Evolutionary conservation across 2,797 vertebrate genomes (phyloP).

Genomic region (Meda fulgida): DNA sequence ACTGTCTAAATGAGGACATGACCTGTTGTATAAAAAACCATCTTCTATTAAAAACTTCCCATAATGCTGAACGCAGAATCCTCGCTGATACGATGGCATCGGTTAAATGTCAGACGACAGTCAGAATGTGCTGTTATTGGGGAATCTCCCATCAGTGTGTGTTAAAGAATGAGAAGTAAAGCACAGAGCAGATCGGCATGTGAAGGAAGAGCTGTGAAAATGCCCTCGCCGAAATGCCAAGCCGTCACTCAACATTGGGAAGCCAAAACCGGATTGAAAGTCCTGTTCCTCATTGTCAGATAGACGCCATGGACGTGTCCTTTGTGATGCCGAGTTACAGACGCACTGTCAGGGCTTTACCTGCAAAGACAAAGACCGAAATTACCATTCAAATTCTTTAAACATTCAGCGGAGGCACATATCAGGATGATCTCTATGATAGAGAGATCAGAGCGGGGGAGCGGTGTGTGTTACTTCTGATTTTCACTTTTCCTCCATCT

Average conservation of each 20-base stretch:
- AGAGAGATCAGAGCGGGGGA: neutral
- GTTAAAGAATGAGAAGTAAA: neutral
- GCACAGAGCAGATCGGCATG: neutral
- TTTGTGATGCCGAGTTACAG: neutral
- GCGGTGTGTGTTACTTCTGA: too few species aligned
- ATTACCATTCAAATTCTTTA: neutral
- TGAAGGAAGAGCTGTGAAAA: neutral
- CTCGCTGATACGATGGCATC: neutral
- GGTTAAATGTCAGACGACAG: constrained; percentile 7
- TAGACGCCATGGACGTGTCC: neutral
- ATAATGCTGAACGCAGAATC: neutral
- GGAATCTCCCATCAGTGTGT: neutral
- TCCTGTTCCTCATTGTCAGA: neutral
- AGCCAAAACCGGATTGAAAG: neutral
- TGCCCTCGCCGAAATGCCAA: constrained; percentile 15
- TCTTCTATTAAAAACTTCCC: neutral
- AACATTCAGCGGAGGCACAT: neutral
- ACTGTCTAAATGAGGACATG: neutral
- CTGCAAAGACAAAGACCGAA: neutral
- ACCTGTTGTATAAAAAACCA: neutral
- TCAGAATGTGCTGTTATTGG: neutral
- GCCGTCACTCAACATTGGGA: neutral
- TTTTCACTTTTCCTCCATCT: neutral
- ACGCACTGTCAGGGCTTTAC: neutral
- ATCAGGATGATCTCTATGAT: neutral